A percentile compares a stretch with the other conserved stretches of the same genome.
These are phyloP conservation scores for Zaprionus davidi DNA, from an alignment of 1,140 invertebrate species.

Conservation along the genomic window DNA sequence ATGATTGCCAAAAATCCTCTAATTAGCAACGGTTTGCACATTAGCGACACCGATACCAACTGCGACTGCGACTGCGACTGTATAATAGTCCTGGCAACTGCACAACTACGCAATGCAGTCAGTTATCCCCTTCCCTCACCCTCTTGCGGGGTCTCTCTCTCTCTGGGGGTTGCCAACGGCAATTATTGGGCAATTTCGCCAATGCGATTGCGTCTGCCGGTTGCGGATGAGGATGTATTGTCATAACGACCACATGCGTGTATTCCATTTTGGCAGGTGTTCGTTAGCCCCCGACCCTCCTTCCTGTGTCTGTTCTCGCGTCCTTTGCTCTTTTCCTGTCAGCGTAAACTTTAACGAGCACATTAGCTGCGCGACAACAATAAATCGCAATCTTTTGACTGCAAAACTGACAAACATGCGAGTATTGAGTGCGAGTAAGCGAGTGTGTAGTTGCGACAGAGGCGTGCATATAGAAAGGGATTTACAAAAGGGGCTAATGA, in stretches of 20 bases:
- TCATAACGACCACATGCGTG: constrained; percentile 81
- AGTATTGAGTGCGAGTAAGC: neutral
- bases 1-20: constrained; percentile 59
- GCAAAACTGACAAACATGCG: neutral
- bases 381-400: constrained; percentile 57
- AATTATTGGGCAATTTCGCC: constrained; percentile 77
- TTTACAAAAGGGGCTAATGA: neutral
- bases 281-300: constrained; percentile 2
- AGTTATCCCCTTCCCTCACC: neutral
- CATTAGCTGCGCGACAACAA: constrained; percentile 51
- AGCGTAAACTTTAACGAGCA: constrained; percentile 83
- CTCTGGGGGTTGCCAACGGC: constrained; percentile 35
- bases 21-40: constrained; percentile 74
- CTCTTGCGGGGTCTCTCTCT: neutral
- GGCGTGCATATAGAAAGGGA: neutral
- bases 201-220: constrained; percentile 62
- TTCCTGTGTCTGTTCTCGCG: constrained; percentile 11
- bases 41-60: constrained; percentile 39
- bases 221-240: constrained; percentile 52
- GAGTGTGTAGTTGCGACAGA: neutral
- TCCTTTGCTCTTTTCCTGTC: constrained; percentile 73
- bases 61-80: neutral
- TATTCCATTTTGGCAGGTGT: constrained; percentile 63
- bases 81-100: constrained; percentile 64
- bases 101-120: neutral